Base-by-base conservation (phyloP, 2,888 invertebrate species). In the Willowsia nigromaculata region DNA sequence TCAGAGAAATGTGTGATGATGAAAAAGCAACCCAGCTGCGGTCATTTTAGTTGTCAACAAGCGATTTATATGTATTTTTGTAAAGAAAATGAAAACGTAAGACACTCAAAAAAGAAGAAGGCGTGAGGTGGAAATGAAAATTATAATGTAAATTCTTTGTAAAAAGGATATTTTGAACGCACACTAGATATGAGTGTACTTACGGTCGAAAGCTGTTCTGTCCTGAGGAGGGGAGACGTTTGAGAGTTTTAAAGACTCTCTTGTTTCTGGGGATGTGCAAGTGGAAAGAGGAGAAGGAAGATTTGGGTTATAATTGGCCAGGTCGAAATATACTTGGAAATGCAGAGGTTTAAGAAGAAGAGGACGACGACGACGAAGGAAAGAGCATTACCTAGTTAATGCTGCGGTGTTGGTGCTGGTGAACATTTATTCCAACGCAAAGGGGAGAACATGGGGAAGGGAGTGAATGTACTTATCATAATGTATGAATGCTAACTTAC, bases 121-220 rank as follows among this genome's bases (percentile, higher is more conserved):
- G 62, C 37, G 65, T 80, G 53, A 85, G 62, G 47, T 81, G 40
- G 71, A 47, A 83, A 80, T 33, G 50, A 27, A 76, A 84, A 80
- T 43, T 80, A 86, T 80, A 37, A 56, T 33, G 56, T 18, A n/a
- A 74, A 40, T 78, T 78, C 13, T 37, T 71, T 56, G 37, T 1
- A 78, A 78, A 76, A 56, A 78, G 47, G 11, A 53, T 50, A 27
- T 37, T n/a, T 74, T 78, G 18, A 50, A 83, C 87, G 89, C 89
- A 71, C 84, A 85, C 78, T 18, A 78, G 78, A 56, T 40, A 78
- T 78, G 78, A 78, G 74, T 84, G 76, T 93, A 97, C 97, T 97
- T 97, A 97, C 97, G 97, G 97, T 97, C 96, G 96, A 97, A 97
- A 97, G 97, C 97, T 97, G 97, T 97, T 97, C 97, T 98, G 97